phyloP scores from a whole-genome alignment of 2,797 vertebrate genomes.

The Cyprinodon diabolis region DNA sequence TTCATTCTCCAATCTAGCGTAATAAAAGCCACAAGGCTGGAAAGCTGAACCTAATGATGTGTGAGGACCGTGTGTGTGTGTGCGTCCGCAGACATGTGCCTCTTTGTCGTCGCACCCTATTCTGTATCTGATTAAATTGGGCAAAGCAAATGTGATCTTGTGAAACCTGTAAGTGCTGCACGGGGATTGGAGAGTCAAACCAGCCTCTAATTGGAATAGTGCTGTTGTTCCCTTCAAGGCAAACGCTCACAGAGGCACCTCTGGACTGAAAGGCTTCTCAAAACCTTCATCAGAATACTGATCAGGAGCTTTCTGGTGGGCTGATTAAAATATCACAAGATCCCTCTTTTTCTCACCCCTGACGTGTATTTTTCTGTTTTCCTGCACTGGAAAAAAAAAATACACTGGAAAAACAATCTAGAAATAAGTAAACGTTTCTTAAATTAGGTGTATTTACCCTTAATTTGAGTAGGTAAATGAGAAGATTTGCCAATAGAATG shows the following conservation, averaged over 20 bases:
- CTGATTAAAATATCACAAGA: constrained; percentile 66
- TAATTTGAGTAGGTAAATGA: too few species aligned
- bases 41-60: constrained; percentile 67
- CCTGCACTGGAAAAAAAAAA: constrained; percentile 7
- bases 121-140: constrained; percentile 70
- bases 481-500: too few species aligned
- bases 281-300: constrained; percentile 69
- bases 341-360: constrained; percentile 32
- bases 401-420: too few species aligned
- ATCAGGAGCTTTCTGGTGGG: constrained; percentile 58
- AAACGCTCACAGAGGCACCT: constrained; percentile 57
- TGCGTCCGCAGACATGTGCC: constrained; percentile 4
- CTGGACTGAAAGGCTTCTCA: constrained; percentile 59
- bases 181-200: constrained; percentile 52
- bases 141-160: constrained; percentile 49
- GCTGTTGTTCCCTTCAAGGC: constrained; percentile 70
- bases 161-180: constrained; percentile 57
- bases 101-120: constrained; percentile 29
- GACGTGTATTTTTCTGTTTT: constrained; percentile 32
- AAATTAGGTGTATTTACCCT: too few species aligned
- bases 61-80: constrained; percentile 23
- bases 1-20: constrained; percentile 47
- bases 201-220: constrained; percentile 66
- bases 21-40: constrained; percentile 60
- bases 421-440: too few species aligned